These are phyloP conservation scores for Heliconius ismenius DNA, from an alignment of 2,888 invertebrate genomes.

Conservation along the genomic window DNA sequence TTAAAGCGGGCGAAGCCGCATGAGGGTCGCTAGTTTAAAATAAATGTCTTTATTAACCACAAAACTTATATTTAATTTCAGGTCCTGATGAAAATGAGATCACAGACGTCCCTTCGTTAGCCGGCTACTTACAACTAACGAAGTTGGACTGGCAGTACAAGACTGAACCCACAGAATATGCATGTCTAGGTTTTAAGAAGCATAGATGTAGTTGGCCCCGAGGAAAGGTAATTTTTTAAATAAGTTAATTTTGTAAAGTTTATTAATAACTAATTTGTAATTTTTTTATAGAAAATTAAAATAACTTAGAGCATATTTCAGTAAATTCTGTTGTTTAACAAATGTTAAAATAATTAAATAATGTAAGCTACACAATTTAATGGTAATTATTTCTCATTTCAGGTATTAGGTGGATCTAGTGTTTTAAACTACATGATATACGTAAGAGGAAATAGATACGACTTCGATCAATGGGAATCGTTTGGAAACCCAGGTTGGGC, in stretches of 20 bases:
- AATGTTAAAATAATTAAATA: too few species aligned
- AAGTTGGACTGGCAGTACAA: slow-evolving; percentile 95
- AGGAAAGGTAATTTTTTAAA: slow-evolving; percentile 81
- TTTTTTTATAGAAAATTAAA: too few species aligned
- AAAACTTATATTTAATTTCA: slow-evolving; percentile 54
- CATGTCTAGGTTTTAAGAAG: slow-evolving; percentile 91
- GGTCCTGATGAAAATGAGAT: slow-evolving; percentile 94
- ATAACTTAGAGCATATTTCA: background rate
- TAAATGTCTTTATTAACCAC: too few species aligned
- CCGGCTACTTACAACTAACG: slow-evolving; percentile 92
- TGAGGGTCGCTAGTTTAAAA: too few species aligned
- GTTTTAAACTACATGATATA: slow-evolving; percentile 95
- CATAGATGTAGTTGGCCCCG: slow-evolving; percentile 93
- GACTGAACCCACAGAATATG: slow-evolving; percentile 90
- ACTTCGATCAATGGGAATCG: slow-evolving; percentile 94
- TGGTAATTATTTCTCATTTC: slow-evolving; percentile 48
- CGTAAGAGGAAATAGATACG: slow-evolving; percentile 90
- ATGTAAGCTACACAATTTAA: background rate
- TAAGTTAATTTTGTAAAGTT: background rate
- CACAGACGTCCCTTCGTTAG: slow-evolving; percentile 92
- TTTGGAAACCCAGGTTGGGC: slow-evolving; percentile 95
- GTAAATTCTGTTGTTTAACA: too few species aligned
- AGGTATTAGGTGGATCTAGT: slow-evolving; percentile 92
- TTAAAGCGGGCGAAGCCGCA: too few species aligned
- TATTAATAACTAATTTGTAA: background rate